Percentiles rank a stretch among this genome's conserved stretches.
These are phyloP conservation scores for Sitobion miscanthi DNA, from an alignment of 1,140 invertebrate genomes.

Conservation along the genomic window DNA sequence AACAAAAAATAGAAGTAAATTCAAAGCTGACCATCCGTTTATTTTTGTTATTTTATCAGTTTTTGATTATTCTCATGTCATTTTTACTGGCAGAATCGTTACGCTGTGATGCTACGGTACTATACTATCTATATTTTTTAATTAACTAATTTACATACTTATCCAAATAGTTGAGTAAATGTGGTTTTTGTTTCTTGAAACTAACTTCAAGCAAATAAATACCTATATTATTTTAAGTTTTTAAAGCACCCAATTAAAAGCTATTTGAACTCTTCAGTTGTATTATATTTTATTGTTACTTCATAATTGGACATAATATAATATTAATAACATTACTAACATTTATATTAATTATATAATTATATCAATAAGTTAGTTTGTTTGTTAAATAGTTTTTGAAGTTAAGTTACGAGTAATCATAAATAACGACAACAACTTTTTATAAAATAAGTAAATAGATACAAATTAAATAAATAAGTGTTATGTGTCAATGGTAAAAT, in stretches of 20 bases:
- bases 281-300: neutral
- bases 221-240: neutral
- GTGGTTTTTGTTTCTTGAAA: neutral
- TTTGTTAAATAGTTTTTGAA: neutral
- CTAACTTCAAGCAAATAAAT: neutral
- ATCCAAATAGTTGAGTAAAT: neutral
- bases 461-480: no score
- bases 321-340: neutral
- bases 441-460: neutral
- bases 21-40: slow-evolving; percentile 3
- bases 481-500: neutral
- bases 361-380: neutral
- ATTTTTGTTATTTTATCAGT: neutral
- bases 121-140: neutral
- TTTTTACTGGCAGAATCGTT: slow-evolving; percentile 23
- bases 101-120: neutral
- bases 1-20: neutral
- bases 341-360: neutral
- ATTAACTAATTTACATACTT: neutral
- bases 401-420: neutral
- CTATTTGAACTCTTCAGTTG: neutral
- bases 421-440: neutral
- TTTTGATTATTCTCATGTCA: neutral
- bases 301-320: neutral
- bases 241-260: neutral